Percentiles rank a stretch among this genome's conserved stretches.
These are phyloP conservation scores for Orchesella flavescens DNA, from an alignment of 2,888 invertebrate genomes.

Conservation along the genomic window DNA sequence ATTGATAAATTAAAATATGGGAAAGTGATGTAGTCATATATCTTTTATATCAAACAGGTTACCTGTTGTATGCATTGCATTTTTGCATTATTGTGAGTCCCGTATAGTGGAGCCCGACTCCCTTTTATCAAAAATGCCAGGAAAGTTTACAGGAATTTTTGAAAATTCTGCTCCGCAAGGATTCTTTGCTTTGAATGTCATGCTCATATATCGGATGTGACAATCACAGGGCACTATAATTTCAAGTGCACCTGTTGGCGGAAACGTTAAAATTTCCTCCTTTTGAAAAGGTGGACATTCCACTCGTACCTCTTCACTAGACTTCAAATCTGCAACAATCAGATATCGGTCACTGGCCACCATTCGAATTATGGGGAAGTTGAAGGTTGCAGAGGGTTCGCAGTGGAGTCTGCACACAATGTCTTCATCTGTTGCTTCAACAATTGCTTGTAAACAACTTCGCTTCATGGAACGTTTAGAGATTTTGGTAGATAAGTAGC, in stretches of 20 bases:
- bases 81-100: background rate
- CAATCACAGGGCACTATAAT: constrained; percentile 53
- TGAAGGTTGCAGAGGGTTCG: constrained; percentile 35
- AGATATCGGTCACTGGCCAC: constrained; percentile 47
- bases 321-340: constrained; percentile 32
- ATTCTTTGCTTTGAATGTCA: constrained; percentile 11
- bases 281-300: constrained; percentile 57
- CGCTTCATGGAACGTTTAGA: constrained; percentile 30
- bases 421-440: constrained; percentile 46
- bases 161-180: constrained; percentile 59
- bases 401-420: constrained; percentile 39
- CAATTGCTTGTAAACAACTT: constrained; percentile 41
- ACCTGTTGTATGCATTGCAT: too few species aligned
- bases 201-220: constrained; percentile 27
- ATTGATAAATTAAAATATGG: background rate
- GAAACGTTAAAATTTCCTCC: constrained; percentile 48
- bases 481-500: constrained; percentile 7
- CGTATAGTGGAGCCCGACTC: background rate
- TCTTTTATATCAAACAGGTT: too few species aligned
- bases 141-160: constrained; percentile 46
- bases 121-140: constrained; percentile 43
- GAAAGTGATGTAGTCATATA: background rate
- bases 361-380: constrained; percentile 45
- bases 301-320: constrained; percentile 31
- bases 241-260: constrained; percentile 41